These are phyloP conservation scores for Rhabdomys pumilio DNA, from an alignment of 2,797 vertebrate species.

Conservation along the genomic window DNA sequence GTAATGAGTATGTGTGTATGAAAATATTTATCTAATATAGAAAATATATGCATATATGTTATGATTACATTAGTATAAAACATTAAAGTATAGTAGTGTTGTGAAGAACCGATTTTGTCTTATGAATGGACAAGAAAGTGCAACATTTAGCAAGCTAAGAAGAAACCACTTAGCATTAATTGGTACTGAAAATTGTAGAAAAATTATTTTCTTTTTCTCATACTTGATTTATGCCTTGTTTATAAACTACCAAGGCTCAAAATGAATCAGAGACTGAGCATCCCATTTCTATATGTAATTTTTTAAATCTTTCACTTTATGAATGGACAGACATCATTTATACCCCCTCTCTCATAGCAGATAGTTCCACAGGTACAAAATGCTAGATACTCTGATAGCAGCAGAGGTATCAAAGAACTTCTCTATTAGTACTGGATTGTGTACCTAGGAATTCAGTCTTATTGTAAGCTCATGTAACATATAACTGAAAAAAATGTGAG, in stretches of 20 bases:
- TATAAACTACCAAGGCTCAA: background rate
- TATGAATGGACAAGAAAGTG: background rate
- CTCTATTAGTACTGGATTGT: too few species aligned
- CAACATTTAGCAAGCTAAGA: background rate
- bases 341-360: background rate
- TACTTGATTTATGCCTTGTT: background rate
- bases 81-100: background rate
- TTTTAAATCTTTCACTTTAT: background rate
- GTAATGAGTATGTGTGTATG: background rate
- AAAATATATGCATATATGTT: background rate
- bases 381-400: background rate
- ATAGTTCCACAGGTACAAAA: background rate
- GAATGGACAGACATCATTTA: background rate
- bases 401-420: background rate
- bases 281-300: background rate
- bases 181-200: background rate
- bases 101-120: background rate
- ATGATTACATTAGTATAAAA: conserved; percentile 18
- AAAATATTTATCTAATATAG: background rate
- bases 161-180: background rate
- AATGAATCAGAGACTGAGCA: background rate
- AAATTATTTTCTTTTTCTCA: background rate
- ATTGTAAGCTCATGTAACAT: background rate
- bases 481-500: background rate
- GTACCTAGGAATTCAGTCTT: background rate